A percentile compares a stretch with the other conserved stretches of the same genome.
These are phyloP conservation scores for Leptopilina myrica DNA, from an alignment of 2,888 invertebrate species.

Conservation along the genomic window DNA sequence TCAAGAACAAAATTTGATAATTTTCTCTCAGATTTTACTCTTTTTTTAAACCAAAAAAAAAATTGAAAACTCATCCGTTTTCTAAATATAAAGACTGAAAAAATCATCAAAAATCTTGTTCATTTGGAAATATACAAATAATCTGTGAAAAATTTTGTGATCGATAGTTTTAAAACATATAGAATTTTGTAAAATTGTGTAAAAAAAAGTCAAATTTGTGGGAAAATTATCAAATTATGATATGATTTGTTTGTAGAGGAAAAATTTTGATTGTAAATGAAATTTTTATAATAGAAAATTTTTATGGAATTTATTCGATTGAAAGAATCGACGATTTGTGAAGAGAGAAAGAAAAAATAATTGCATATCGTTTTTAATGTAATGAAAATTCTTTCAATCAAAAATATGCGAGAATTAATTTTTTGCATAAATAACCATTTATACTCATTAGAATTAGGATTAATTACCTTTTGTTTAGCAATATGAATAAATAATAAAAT, in stretches of 20 bases:
- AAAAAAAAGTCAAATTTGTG: not conserved
- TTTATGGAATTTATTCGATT: conserved; percentile 7
- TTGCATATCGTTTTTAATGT: conserved; percentile 1
- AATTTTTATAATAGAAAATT: conserved; percentile 15
- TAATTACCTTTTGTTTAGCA: conserved; percentile 20
- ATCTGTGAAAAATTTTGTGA: not conserved
- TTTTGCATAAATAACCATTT: conserved; percentile 16
- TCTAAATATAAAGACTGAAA: not conserved
- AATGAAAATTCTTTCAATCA: not conserved
- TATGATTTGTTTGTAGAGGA: not conserved
- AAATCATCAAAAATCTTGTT: not conserved
- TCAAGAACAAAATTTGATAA: not conserved
- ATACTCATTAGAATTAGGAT: conserved; percentile 27
- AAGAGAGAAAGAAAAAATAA: not conserved
- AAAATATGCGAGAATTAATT: conserved; percentile 6
- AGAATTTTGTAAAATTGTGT: not conserved
- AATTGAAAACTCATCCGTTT: not conserved
- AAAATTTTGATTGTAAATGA: not conserved
- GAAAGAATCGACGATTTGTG: not conserved
- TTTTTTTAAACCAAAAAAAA: not conserved
- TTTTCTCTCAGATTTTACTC: not conserved
- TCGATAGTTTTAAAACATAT: too few species aligned
- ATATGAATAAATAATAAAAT: conserved; percentile 26
- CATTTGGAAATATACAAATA: too few species aligned
- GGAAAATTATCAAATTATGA: conserved; percentile 14